Base-by-base conservation (phyloP, 2,797 vertebrate species). In the Sebastes variabilis region DNA sequence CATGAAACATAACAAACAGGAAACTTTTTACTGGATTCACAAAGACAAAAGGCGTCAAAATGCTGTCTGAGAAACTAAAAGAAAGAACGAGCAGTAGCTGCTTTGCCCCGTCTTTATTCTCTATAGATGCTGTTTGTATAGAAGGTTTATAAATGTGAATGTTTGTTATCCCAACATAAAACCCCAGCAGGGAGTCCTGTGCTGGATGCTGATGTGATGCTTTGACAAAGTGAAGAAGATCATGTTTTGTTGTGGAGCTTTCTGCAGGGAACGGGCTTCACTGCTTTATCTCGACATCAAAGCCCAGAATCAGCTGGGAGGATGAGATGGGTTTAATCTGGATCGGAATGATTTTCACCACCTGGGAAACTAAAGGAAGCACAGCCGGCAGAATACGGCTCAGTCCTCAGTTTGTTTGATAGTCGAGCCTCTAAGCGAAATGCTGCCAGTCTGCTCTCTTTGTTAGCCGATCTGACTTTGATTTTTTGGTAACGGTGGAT, bases 261-360 rank as follows among this genome's bases (percentile, higher is more conserved):
- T 80, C 81, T 52, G 72, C 58, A 16, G 77, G 80, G 80, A 88
- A 27, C 9, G 0, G 20, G 66, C 64, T 66, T 46, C n/a, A 1
- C 75, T 36, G 82, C 82, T 89, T 90, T 85, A 92, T 87, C 87
- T 79, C 3, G 5, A 82, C 81, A 87, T 93, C 88, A 93, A 87
- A 89, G 88, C 79, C 66, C 61, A 38, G 77, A 86, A 56, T 75
- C 66, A 76, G 76, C 74, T 25, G 55, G 82, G 85, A 81, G 56
- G 56, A 61, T 8, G 78, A 77, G 64, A 60, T 4, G 36, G 59
- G 65, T 76, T 80, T 83, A 84, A 82, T 91, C 77, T 87, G 73
- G 75, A 80, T 85, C 80, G 70, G 74, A 81, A 77, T 78, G 76
- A 81, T 42, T 86, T 74, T 62, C 74, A 62, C 61, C 81, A 84